Conservation (phyloP, 2,888 invertebrate species). For the Zelleria hepariella region DNA sequence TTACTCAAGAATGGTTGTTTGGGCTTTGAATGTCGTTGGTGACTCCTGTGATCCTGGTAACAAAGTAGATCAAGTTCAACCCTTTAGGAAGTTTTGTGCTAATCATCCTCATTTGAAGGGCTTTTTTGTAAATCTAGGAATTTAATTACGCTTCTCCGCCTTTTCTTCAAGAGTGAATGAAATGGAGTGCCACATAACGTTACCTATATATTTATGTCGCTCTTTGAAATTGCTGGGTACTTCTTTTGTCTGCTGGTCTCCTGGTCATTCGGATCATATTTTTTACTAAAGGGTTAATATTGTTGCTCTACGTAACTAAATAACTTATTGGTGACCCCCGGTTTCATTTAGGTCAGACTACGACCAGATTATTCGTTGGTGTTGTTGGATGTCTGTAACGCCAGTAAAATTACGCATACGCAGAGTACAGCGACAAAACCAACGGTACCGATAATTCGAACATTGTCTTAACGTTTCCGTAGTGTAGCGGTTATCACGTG, state of each 20-base stretch:
- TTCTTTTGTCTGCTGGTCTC: not conserved
- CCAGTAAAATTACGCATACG: too few relatives aligned
- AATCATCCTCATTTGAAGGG: not conserved
- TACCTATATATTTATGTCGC: not conserved
- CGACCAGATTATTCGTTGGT: too few relatives aligned
- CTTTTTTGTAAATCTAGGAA: not conserved
- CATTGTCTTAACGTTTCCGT: conserved; percentile 66
- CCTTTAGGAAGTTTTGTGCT: conserved; percentile 22
- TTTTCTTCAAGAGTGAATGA: too few relatives aligned
- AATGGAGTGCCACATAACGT: not conserved
- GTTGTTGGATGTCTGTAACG: too few relatives aligned
- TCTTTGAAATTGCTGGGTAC: not conserved
- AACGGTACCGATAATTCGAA: not conserved
- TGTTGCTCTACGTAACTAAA: not conserved
- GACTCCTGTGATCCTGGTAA: conserved; percentile 38
- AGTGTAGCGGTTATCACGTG: conserved; percentile 86
- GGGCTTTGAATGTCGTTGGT: conserved; percentile 9
- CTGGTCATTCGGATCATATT: not conserved
- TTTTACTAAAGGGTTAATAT: not conserved
- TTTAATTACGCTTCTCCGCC: not conserved
- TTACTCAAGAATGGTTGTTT: not conserved
- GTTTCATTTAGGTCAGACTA: too few relatives aligned
- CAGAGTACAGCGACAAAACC: not conserved
- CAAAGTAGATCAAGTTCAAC: conserved; percentile 42
- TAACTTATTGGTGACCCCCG: too few relatives aligned